phyloP scores from a whole-genome alignment of 2,888 invertebrate species.

The Griposia aprilina region DNA sequence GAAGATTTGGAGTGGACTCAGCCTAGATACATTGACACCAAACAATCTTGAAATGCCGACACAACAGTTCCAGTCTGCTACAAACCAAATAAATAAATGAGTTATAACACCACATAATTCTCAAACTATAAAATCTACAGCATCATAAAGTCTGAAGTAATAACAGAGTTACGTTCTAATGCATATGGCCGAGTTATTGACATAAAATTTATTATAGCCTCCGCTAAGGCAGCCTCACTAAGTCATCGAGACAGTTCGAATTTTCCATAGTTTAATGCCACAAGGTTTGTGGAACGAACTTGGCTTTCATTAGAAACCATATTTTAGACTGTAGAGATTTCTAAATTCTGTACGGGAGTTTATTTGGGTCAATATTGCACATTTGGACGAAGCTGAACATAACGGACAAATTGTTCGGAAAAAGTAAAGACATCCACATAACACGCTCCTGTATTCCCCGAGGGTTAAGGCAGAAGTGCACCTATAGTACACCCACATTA shows the following conservation, averaged over 20 bases:
- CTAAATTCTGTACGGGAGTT: conserved; percentile 3
- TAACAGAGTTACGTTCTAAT: conserved; percentile 44
- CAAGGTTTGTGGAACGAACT: conserved; percentile 56
- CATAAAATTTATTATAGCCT: conserved; percentile 48
- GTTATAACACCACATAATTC: background rate
- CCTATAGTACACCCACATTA: background rate
- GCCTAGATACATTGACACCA: background rate
- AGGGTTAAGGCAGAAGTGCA: background rate
- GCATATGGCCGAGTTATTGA: conserved; percentile 52
- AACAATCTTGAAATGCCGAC: background rate
- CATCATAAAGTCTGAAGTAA: conserved; percentile 19
- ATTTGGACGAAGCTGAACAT: background rate
- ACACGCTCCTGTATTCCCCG: too few species aligned
- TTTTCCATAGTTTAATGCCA: conserved; percentile 36
- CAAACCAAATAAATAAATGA: background rate
- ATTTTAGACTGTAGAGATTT: conserved; percentile 6
- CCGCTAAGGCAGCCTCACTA: conserved; percentile 17
- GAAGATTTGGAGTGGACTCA: background rate
- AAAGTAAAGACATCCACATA: background rate
- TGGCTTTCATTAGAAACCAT: conserved; percentile 30
- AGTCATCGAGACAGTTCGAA: conserved; percentile 56
- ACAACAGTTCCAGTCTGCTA: background rate
- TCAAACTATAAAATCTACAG: conserved; percentile 18
- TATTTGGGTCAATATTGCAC: background rate
- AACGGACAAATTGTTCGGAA: background rate